Percentiles rank a stretch among this genome's conserved stretches.
Conservation (phyloP, 2,888 invertebrate species). For the Ectemnius continuus region DNA sequence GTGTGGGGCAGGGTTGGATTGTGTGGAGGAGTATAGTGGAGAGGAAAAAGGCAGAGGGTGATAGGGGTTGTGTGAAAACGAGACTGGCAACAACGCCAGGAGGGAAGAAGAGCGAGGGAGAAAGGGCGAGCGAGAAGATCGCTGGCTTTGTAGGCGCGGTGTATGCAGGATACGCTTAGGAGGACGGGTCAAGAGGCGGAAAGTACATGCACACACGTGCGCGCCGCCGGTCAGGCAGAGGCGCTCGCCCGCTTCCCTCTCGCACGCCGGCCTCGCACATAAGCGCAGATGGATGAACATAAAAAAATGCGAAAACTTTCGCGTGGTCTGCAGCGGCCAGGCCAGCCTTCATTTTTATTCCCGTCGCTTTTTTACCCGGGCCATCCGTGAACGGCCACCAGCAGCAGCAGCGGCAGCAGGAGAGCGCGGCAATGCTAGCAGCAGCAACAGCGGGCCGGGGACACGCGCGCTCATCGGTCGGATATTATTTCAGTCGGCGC, state of each 20-base stretch:
- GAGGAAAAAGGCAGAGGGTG: background rate
- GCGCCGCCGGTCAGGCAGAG: background rate
- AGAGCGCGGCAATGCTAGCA: background rate
- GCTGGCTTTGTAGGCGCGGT: slow-evolving; percentile 45
- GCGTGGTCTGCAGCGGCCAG: slow-evolving; percentile 41
- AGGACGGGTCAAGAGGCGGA: slow-evolving; percentile 45
- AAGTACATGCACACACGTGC: slow-evolving; percentile 22
- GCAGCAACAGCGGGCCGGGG: slow-evolving; percentile 33
- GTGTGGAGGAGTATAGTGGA: background rate
- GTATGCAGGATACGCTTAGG: slow-evolving; percentile 46
- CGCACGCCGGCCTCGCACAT: slow-evolving; percentile 31
- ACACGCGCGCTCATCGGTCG: slow-evolving; percentile 71
- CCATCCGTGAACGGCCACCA: slow-evolving; percentile 36
- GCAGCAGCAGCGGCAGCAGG: slow-evolving; percentile 5
- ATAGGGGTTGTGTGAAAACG: slow-evolving; percentile 1
- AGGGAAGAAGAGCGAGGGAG: slow-evolving; percentile 19
- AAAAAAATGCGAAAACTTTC: slow-evolving; percentile 76
- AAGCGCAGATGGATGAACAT: slow-evolving; percentile 50
- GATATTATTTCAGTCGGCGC: slow-evolving; percentile 77
- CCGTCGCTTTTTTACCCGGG: slow-evolving; percentile 53
- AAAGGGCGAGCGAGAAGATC: slow-evolving; percentile 42
- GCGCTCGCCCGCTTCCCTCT: slow-evolving; percentile 12
- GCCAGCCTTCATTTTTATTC: slow-evolving; percentile 58
- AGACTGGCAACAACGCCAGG: slow-evolving; percentile 4
- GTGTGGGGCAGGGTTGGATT: slow-evolving; percentile 23